Percentiles rank a stretch among this genome's conserved stretches.
Evolutionary conservation across 1,140 invertebrate genomes (phyloP).

Genomic region (Dufourea novaeangliae): DNA sequence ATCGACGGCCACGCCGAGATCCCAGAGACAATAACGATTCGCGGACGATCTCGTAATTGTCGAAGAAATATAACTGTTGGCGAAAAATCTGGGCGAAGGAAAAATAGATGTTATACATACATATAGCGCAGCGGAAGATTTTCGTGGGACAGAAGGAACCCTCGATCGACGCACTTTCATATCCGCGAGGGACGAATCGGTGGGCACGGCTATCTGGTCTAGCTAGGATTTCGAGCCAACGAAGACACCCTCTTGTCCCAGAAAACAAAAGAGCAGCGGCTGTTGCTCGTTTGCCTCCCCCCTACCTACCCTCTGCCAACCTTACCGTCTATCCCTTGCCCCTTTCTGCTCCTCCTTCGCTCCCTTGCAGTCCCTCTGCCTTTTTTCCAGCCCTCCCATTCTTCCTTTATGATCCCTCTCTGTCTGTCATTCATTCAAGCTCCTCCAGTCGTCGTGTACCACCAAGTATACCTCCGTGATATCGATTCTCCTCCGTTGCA

Average conservation of each 20-base stretch:
- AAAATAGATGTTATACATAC: too few species aligned
- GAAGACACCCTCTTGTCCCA: conserved; percentile 71
- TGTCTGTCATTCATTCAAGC: conserved; percentile 20
- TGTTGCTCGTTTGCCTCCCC: conserved; percentile 62
- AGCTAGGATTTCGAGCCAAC: conserved; percentile 65
- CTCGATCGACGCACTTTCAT: conserved; percentile 48
- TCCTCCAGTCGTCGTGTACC: conserved; percentile 22
- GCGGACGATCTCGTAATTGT: neutral
- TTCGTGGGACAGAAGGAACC: conserved; percentile 14
- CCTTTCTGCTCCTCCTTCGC: conserved; percentile 3
- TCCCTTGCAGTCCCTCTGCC: neutral
- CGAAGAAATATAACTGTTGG: neutral
- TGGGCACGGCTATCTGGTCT: conserved; percentile 44
- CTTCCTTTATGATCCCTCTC: conserved; percentile 1
- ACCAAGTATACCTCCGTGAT: conserved; percentile 28
- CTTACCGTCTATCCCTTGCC: neutral
- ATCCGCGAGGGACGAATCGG: neutral
- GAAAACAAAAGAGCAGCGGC: conserved; percentile 74
- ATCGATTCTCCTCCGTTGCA: conserved; percentile 48
- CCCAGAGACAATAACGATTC: neutral
- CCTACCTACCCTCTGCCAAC: neutral
- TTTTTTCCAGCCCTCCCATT: neutral
- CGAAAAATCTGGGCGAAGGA: neutral
- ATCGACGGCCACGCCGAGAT: neutral
- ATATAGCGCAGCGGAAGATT: conserved; percentile 20